phyloP scores from a whole-genome alignment of 2,888 invertebrate species.

The Malthinus flaveolus region DNA sequence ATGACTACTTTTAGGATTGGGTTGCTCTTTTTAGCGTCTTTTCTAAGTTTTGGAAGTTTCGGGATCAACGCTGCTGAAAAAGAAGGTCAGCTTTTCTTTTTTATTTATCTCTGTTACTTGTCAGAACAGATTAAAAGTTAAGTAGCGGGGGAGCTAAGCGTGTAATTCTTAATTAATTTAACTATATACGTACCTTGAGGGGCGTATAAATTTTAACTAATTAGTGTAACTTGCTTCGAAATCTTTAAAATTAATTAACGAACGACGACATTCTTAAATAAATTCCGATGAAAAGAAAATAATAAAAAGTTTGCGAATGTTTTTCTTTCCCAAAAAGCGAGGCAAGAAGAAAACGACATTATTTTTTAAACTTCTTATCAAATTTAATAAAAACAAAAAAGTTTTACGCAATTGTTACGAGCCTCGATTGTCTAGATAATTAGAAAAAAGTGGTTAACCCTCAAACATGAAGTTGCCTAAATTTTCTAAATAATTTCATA shows the following conservation, averaged over 20 bases:
- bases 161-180: conserved; percentile 37
- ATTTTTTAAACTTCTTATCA: no score
- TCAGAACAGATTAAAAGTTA: conserved; percentile 32
- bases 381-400: no score
- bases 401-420: no score
- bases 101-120: conserved; percentile 27
- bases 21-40: conserved; percentile 20
- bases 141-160: conserved; percentile 29
- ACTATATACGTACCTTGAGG: conserved; percentile 28
- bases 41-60: conserved; percentile 20
- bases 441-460: no score
- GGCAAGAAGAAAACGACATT: no score
- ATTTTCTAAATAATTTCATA: no score
- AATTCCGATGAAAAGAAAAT: neutral
- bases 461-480: no score
- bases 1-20: conserved; percentile 23
- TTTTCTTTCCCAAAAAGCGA: no score
- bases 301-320: neutral
- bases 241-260: conserved; percentile 26
- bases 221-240: conserved; percentile 26
- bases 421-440: no score
- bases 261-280: neutral
- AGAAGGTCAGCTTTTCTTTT: conserved; percentile 32
- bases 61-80: conserved; percentile 29
- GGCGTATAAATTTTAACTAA: conserved; percentile 33